Evolutionary conservation across 2,888 invertebrate species (phyloP).

Genomic region (Aphrophora alni): DNA sequence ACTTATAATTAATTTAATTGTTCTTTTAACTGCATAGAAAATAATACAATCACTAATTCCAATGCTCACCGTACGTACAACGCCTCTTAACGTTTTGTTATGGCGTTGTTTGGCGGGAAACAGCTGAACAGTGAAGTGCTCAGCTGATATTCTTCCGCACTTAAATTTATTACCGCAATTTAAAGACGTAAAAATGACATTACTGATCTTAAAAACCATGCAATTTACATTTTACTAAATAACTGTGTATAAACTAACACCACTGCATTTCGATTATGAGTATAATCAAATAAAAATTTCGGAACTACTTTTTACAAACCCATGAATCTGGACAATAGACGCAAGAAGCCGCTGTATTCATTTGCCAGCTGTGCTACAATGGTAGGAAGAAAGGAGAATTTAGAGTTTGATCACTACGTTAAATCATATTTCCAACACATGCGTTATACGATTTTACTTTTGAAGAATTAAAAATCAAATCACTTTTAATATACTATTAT

Average conservation of each 20-base stretch:
- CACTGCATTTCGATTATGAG: background rate
- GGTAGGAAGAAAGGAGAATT: slow-evolving; percentile 27
- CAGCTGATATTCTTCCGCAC: slow-evolving; percentile 29
- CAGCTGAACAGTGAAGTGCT: slow-evolving; percentile 59
- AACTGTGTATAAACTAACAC: background rate
- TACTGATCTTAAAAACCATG: background rate
- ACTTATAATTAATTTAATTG: slow-evolving; percentile 36
- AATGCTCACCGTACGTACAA: slow-evolving; percentile 58
- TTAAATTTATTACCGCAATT: slow-evolving; percentile 10
- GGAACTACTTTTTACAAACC: slow-evolving; percentile 14
- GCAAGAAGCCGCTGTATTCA: slow-evolving; percentile 17
- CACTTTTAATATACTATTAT: background rate
- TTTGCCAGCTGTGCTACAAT: slow-evolving; percentile 32
- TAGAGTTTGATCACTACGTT: slow-evolving; percentile 16
- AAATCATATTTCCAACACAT: background rate
- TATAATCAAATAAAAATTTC: background rate
- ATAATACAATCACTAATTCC: slow-evolving; percentile 40
- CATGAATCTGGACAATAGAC: background rate
- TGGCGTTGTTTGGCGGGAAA: slow-evolving; percentile 73
- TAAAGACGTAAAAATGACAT: background rate
- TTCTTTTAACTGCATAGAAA: slow-evolving; percentile 40
- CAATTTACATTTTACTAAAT: background rate
- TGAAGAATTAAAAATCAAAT: background rate
- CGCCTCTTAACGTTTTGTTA: slow-evolving; percentile 64
- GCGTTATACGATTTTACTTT: background rate